phyloP scores from a whole-genome alignment of 2,888 invertebrate genomes.

The Bruchidius siliquastri region DNA sequence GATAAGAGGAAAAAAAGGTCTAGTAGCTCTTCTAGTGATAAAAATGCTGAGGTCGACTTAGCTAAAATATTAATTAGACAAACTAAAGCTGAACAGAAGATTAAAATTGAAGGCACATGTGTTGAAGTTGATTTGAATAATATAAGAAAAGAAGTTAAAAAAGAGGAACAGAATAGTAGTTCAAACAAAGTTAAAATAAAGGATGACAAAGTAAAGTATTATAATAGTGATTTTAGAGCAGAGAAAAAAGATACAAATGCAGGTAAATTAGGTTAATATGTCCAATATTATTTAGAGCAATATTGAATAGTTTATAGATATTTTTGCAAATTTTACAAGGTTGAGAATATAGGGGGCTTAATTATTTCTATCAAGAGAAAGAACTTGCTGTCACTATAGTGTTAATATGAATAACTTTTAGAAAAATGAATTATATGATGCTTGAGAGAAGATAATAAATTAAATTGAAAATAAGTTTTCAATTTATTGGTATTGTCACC shows the following conservation, averaged over 20 bases:
- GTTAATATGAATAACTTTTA: no score
- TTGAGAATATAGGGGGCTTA: no score
- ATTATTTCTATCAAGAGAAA: no score
- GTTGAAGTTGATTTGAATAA: conserved; percentile 22
- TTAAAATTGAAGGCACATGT: conserved; percentile 38
- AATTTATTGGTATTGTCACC: no score
- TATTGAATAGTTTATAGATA: no score
- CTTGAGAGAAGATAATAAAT: no score
- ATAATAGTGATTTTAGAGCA: conserved; percentile 2
- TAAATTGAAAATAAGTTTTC: no score
- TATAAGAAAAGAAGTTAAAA: conserved; percentile 18
- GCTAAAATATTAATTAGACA: conserved; percentile 41
- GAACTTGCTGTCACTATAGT: no score
- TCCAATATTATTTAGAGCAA: no score
- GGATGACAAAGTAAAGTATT: conserved; percentile 9
- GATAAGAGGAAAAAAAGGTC: conserved; percentile 43
- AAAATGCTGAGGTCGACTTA: conserved; percentile 35
- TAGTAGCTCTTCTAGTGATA: conserved; percentile 36
- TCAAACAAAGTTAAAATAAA: background rate
- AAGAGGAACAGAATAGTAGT: conserved; percentile 9
- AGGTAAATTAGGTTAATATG: background rate
- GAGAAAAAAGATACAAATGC: background rate
- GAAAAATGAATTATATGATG: no score
- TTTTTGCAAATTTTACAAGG: no score
- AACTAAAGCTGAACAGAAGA: conserved; percentile 34